A percentile compares a stretch with the other conserved stretches of the same genome.
These are phyloP conservation scores for Macropodus opercularis DNA, from an alignment of 2,797 vertebrate species.

Conservation along the genomic window DNA sequence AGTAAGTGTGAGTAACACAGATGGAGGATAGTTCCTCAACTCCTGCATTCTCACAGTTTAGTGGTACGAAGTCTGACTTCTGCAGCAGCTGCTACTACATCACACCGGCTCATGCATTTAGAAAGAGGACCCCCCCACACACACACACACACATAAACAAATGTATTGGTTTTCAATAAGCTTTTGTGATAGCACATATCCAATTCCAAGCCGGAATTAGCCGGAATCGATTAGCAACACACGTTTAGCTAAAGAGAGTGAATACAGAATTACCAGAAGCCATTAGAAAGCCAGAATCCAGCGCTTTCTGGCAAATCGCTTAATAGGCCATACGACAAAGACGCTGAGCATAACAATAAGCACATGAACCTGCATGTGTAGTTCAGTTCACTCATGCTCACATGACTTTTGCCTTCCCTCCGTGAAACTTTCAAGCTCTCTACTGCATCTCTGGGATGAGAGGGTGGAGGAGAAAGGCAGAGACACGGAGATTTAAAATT, in stretches of 20 bases:
- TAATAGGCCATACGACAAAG: conserved; percentile 13
- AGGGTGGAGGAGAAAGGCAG: conserved; percentile 4
- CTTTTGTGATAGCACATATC: conserved; percentile 20
- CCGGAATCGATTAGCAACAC: conserved; percentile 15
- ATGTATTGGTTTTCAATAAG: not conserved
- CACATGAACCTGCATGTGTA: conserved; percentile 6
- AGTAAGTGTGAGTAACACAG: not conserved
- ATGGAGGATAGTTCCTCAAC: not conserved
- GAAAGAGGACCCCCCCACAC: not conserved
- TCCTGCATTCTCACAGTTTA: not conserved
- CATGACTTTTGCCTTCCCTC: conserved; percentile 41
- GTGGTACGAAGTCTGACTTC: not conserved
- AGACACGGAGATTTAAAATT: conserved; percentile 15
- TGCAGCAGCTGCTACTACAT: not conserved
- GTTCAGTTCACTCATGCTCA: conserved; percentile 11
- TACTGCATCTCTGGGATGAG: conserved; percentile 29
- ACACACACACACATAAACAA: not conserved
- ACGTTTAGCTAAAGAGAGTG: conserved; percentile 13
- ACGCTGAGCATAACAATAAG: conserved; percentile 24
- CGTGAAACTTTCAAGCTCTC: conserved; percentile 23
- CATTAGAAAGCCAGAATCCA: conserved; percentile 3
- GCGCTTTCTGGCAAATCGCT: not conserved
- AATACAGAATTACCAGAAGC: conserved; percentile 4
- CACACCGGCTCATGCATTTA: not conserved
- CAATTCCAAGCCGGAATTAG: not conserved